These are phyloP conservation scores for Proteles cristata DNA, from an alignment of 2,113 vertebrate species.

Conservation along the genomic window DNA sequence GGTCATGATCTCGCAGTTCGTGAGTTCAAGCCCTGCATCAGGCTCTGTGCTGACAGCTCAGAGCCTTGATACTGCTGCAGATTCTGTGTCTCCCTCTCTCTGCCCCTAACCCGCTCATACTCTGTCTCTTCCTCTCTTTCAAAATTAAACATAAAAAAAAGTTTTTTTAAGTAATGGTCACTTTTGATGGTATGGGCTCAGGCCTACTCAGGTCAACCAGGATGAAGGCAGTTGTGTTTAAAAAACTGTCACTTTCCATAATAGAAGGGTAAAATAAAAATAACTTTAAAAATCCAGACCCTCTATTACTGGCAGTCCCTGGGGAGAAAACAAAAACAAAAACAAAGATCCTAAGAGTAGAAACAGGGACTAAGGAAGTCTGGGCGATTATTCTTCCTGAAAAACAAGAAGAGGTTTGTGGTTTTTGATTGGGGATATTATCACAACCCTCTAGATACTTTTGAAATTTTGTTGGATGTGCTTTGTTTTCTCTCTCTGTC, in stretches of 20 bases:
- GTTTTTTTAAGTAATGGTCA: neutral
- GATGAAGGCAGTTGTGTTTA: neutral
- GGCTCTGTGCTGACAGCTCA: too few relatives aligned
- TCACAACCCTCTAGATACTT: neutral
- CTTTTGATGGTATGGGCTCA: neutral
- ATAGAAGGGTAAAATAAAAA: neutral
- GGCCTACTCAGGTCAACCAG: neutral
- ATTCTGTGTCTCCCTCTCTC: too few relatives aligned
- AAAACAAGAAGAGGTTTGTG: neutral
- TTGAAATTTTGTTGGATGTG: neutral
- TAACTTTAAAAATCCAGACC: conserved; percentile 16
- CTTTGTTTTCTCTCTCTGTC: neutral
- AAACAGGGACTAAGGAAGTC: neutral
- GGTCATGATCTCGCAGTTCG: too few relatives aligned
- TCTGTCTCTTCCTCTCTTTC: too few relatives aligned
- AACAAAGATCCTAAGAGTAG: neutral
- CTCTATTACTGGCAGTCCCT: neutral
- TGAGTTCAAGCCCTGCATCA: too few relatives aligned
- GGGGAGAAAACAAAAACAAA: neutral
- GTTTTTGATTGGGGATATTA: neutral
- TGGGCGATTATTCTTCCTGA: neutral
- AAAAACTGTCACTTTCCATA: neutral
- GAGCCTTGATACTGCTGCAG: too few relatives aligned
- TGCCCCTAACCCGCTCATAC: too few relatives aligned
- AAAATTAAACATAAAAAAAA: too few relatives aligned